Percentiles rank a stretch among this genome's conserved stretches.
phyloP scores from a whole-genome alignment of 2,888 invertebrate species.

The Pachydiplax longipennis region DNA sequence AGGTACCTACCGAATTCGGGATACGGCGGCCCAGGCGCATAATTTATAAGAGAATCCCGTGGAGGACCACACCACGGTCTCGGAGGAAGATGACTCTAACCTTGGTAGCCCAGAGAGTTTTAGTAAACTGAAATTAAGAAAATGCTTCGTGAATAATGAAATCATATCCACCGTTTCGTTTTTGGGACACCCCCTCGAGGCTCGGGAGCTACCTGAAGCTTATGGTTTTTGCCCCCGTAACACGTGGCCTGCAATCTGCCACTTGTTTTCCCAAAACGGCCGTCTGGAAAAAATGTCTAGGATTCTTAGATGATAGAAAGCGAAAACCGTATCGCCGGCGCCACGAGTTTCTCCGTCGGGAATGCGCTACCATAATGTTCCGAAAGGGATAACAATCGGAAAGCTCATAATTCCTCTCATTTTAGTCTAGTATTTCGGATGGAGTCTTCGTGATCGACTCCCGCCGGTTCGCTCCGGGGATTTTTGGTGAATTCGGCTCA shows the following conservation, averaged over 20 bases:
- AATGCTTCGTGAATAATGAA: not conserved
- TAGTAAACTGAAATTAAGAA: too few relatives aligned
- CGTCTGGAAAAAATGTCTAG: not conserved
- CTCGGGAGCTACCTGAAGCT: not conserved
- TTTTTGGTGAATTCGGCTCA: not conserved
- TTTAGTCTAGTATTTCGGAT: not conserved
- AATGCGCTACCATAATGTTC: not conserved
- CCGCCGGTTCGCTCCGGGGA: not conserved
- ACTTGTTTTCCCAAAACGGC: not conserved
- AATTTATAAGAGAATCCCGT: not conserved
- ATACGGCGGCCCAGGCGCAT: not conserved
- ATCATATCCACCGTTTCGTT: not conserved
- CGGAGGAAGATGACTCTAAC: too few relatives aligned
- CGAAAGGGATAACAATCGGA: not conserved
- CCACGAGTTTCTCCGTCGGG: not conserved
- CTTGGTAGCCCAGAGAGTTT: too few relatives aligned
- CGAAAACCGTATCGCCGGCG: too few relatives aligned
- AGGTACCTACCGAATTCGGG: not conserved
- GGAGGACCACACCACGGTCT: not conserved
- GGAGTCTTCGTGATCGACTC: slow-evolving; percentile 15
- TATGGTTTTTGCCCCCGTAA: not conserved
- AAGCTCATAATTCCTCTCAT: not conserved
- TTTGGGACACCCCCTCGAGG: not conserved
- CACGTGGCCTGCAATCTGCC: not conserved
- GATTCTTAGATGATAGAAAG: too few relatives aligned